Percentiles rank a stretch among this genome's conserved stretches.
phyloP scores from a whole-genome alignment of 2,888 invertebrate species.

The Drosophila sordidula region DNA sequence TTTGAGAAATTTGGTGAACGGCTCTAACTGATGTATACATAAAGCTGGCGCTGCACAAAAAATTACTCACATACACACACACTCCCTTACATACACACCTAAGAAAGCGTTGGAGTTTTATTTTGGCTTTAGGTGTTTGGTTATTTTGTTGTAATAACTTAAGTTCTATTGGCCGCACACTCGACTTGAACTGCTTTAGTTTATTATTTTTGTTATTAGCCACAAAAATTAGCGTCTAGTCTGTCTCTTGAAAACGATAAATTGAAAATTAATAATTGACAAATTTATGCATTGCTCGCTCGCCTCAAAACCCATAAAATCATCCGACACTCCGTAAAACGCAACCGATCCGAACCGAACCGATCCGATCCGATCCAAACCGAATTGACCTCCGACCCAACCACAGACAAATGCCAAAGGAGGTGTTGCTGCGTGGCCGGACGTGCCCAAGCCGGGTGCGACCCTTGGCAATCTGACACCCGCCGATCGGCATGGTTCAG shows the following conservation, averaged over 20 bases:
- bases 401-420: slow-evolving; percentile 87
- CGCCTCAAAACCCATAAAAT: slow-evolving; percentile 26
- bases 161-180: slow-evolving; percentile 32
- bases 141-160: slow-evolving; percentile 43
- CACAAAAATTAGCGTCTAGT: slow-evolving; percentile 44
- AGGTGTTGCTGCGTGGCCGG: slow-evolving; percentile 93
- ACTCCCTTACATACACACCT: slow-evolving; percentile 1
- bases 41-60: slow-evolving; percentile 29
- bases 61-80: neutral
- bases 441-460: slow-evolving; percentile 92
- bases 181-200: slow-evolving; percentile 45
- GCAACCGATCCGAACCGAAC: slow-evolving; percentile 34
- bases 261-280: slow-evolving; percentile 52
- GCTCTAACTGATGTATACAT: slow-evolving; percentile 28
- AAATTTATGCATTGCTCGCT: slow-evolving; percentile 60
- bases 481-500: slow-evolving; percentile 98
- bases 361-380: slow-evolving; percentile 14
- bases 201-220: slow-evolving; percentile 43
- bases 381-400: slow-evolving; percentile 44
- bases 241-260: slow-evolving; percentile 33
- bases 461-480: slow-evolving; percentile 94
- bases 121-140: slow-evolving; percentile 51
- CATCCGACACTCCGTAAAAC: slow-evolving; percentile 38
- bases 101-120: slow-evolving; percentile 24
- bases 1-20: slow-evolving; percentile 38